These are phyloP conservation scores for Acrobasis suavella DNA, from an alignment of 2,888 invertebrate genomes.

Conservation along the genomic window DNA sequence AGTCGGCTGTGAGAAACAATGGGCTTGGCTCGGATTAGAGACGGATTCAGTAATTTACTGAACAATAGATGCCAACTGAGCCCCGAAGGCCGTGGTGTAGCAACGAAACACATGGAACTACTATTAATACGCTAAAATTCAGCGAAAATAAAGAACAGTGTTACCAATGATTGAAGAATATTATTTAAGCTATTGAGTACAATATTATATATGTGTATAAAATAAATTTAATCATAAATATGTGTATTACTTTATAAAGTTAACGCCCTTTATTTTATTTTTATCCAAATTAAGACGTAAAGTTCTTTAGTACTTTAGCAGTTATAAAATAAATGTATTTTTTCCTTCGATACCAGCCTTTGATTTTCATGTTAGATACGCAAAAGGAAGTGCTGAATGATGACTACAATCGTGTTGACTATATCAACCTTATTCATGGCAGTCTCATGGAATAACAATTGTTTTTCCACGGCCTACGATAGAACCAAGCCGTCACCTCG, in stretches of 20 bases:
- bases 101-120: slow-evolving; percentile 51
- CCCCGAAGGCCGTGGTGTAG: slow-evolving; percentile 68
- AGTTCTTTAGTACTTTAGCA: too few relatives aligned
- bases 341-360: background rate
- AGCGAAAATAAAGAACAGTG: slow-evolving; percentile 36
- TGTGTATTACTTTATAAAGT: too few relatives aligned
- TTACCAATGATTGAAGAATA: background rate
- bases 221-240: too few relatives aligned
- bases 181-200: background rate
- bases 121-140: slow-evolving; percentile 43
- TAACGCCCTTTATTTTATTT: too few relatives aligned
- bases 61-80: slow-evolving; percentile 75
- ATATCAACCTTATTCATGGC: slow-evolving; percentile 48
- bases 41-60: slow-evolving; percentile 69
- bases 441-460: slow-evolving; percentile 68
- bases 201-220: background rate
- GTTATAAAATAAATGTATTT: too few relatives aligned
- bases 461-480: slow-evolving; percentile 50
- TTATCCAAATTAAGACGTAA: too few relatives aligned
- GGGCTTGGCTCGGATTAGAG: slow-evolving; percentile 67
- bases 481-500: slow-evolving; percentile 53
- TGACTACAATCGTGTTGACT: slow-evolving; percentile 41
- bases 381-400: slow-evolving; percentile 44
- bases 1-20: slow-evolving; percentile 65
- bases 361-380: slow-evolving; percentile 26